These are phyloP conservation scores for Micronycteris hirsuta DNA, from an alignment of 2,113 vertebrate genomes.

Conservation along the genomic window DNA sequence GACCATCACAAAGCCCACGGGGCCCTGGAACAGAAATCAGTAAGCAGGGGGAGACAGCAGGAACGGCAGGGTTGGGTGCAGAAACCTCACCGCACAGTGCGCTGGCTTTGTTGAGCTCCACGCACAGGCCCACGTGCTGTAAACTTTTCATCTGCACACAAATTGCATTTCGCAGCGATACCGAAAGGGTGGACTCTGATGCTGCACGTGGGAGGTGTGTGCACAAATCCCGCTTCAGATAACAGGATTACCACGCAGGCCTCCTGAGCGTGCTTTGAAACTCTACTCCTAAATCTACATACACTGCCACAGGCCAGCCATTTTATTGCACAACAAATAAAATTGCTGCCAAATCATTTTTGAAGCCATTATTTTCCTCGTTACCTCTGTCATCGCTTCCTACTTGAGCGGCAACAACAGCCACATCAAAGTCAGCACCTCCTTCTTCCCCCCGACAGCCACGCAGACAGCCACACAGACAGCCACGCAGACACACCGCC, in stretches of 20 bases:
- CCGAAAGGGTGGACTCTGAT: slow-evolving; percentile 55
- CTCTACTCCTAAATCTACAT: slow-evolving; percentile 76
- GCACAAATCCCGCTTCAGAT: slow-evolving; percentile 82
- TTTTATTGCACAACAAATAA: slow-evolving; percentile 69
- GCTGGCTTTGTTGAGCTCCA: slow-evolving; percentile 74
- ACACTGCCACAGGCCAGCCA: slow-evolving; percentile 62
- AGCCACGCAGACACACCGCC: neutral
- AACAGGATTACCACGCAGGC: slow-evolving; percentile 77
- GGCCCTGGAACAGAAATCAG: slow-evolving; percentile 49
- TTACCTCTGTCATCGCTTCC: slow-evolving; percentile 17
- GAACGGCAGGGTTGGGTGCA: slow-evolving; percentile 44
- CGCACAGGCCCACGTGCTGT: slow-evolving; percentile 51
- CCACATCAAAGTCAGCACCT: neutral
- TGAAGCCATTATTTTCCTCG: slow-evolving; percentile 38
- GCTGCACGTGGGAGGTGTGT: slow-evolving; percentile 68
- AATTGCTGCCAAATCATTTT: slow-evolving; percentile 69
- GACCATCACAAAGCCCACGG: slow-evolving; percentile 24
- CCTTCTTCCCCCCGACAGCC: neutral
- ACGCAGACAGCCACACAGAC: accelerated
- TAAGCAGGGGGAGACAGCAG: slow-evolving; percentile 12
- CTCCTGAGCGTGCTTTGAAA: slow-evolving; percentile 67
- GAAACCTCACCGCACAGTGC: slow-evolving; percentile 33
- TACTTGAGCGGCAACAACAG: neutral
- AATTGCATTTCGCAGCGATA: slow-evolving; percentile 75
- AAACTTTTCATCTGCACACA: slow-evolving; percentile 67